Conservation (phyloP, 2,888 invertebrate species). For the Oegoconia quadripuncta region DNA sequence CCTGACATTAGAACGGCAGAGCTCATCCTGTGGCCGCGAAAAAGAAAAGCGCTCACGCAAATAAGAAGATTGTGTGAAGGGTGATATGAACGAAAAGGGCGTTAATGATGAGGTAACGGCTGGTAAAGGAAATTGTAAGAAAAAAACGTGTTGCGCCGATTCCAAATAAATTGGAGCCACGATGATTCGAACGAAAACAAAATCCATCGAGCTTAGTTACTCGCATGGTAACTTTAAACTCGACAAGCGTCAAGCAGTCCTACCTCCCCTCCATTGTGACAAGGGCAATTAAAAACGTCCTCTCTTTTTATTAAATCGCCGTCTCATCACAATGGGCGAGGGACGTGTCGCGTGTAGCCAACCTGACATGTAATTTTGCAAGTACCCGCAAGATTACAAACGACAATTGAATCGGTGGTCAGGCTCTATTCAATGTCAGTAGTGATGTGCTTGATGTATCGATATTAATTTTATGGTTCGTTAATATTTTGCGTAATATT, state of each 20-base stretch:
- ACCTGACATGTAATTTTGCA: conserved; percentile 38
- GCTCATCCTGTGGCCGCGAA: no score
- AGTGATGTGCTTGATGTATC: conserved; percentile 18
- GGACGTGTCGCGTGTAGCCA: conserved; percentile 32
- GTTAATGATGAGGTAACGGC: no score
- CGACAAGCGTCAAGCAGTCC: no score
- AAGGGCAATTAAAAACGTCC: conserved; percentile 32
- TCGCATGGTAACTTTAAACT: neutral
- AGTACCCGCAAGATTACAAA: conserved; percentile 28
- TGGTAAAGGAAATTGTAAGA: no score
- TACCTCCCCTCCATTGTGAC: conserved; percentile 10
- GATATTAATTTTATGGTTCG: neutral
- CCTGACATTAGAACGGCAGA: no score
- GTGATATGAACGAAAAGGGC: no score
- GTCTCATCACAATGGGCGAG: conserved; percentile 28
- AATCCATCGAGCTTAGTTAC: neutral
- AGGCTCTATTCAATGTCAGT: conserved; percentile 31
- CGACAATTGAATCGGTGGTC: conserved; percentile 25
- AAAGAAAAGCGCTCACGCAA: no score
- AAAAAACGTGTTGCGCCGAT: no score
- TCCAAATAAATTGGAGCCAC: no score
- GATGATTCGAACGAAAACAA: no score
- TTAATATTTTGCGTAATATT: no score
- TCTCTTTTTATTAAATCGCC: conserved; percentile 26
- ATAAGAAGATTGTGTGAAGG: no score